A percentile compares a stretch with the other conserved stretches of the same genome.
Evolutionary conservation across 2,797 vertebrate genomes (phyloP).

Genomic region (Cirrhinus molitorella): DNA sequence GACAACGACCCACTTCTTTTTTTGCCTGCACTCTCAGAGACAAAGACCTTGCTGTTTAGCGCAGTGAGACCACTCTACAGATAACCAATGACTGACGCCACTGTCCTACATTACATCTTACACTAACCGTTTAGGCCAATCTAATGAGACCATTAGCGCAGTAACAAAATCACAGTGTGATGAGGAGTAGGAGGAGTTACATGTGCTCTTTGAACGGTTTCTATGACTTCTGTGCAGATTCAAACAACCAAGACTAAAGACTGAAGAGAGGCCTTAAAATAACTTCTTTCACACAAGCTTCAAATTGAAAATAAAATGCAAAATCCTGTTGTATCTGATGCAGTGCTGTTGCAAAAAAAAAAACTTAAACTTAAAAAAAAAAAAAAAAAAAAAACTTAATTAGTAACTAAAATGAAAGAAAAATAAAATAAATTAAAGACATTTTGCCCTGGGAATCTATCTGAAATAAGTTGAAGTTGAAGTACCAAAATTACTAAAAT

Average conservation of each 20-base stretch:
- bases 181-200: slow-evolving; percentile 53
- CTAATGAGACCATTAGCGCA: slow-evolving; percentile 45
- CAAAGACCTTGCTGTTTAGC: slow-evolving; percentile 77
- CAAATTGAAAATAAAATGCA: neutral
- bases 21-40: slow-evolving; percentile 63
- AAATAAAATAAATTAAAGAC: neutral
- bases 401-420: neutral
- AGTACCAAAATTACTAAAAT: neutral
- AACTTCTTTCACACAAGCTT: neutral
- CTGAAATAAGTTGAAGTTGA: neutral
- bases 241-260: neutral
- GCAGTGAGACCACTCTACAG: slow-evolving; percentile 62
- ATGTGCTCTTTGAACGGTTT: neutral
- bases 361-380: too few species aligned
- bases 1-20: slow-evolving; percentile 73
- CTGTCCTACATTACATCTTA: slow-evolving; percentile 60
- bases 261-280: neutral
- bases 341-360: too few species aligned
- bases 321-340: neutral
- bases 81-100: slow-evolving; percentile 68
- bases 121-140: slow-evolving; percentile 62
- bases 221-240: neutral
- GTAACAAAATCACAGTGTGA: slow-evolving; percentile 59
- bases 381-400: neutral
- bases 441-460: neutral